A percentile compares a stretch with the other conserved stretches of the same genome.
Conservation (phyloP, 2,888 invertebrate genomes). For the Lycocerus yunnanus region DNA sequence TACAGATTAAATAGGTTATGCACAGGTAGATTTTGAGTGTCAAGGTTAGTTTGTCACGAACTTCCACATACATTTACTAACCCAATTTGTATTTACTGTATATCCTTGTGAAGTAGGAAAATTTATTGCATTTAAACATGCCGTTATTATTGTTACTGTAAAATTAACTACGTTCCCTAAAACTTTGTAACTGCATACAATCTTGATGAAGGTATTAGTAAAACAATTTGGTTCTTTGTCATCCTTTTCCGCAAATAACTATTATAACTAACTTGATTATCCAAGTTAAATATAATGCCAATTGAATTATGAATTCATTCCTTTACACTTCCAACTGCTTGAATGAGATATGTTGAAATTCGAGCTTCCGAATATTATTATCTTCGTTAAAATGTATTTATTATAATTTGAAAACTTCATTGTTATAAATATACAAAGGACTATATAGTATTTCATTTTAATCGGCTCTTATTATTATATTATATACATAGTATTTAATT, state of each 20-base stretch:
- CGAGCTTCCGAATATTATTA: neutral
- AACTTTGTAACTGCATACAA: neutral
- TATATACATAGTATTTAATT: too few relatives aligned
- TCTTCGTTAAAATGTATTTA: neutral
- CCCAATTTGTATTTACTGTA: neutral
- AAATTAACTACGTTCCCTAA: neutral
- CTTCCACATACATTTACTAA: neutral
- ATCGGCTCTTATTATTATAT: too few relatives aligned
- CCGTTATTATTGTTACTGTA: neutral
- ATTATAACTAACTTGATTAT: neutral
- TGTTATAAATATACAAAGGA: neutral
- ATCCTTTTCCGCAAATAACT: neutral
- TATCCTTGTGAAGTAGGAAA: neutral
- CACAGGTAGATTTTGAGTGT: neutral
- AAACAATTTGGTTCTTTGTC: neutral
- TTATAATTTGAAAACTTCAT: neutral
- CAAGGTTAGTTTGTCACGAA: conserved; percentile 2
- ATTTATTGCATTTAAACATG: conserved; percentile 1
- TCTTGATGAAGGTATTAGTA: neutral
- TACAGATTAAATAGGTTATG: neutral
- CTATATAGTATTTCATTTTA: neutral
- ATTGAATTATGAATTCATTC: neutral
- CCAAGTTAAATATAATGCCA: neutral
- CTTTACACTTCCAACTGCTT: neutral
- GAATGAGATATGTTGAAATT: neutral